Conservation (phyloP, 2,113 vertebrate genomes). For the Formicarius rufipectus region DNA sequence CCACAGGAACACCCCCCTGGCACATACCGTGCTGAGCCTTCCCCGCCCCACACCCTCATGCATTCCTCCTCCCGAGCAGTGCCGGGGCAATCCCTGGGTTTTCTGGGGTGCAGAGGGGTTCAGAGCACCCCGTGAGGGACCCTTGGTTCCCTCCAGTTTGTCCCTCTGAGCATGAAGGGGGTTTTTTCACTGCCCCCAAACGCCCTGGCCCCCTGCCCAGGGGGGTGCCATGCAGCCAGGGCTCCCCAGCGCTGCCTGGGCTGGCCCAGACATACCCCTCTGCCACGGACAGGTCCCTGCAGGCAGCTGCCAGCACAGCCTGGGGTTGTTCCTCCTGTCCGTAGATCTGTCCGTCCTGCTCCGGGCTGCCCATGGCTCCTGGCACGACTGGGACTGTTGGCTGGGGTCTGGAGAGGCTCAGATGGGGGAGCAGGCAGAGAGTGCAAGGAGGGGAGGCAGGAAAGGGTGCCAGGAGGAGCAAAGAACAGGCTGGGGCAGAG, state of each 20-base stretch:
- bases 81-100: not conserved
- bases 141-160: fast-evolving
- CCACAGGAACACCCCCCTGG: fast-evolving
- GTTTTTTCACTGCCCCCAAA: not conserved
- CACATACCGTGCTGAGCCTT: not conserved
- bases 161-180: fast-evolving
- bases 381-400: not conserved
- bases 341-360: not conserved
- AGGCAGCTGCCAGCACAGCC: not conserved
- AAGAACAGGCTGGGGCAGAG: not conserved
- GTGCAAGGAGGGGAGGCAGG: not conserved
- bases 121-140: not conserved
- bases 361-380: fast-evolving
- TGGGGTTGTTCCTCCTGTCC: not conserved
- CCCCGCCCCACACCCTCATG: fast-evolving
- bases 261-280: not conserved
- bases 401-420: not conserved
- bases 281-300: not conserved
- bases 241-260: not conserved
- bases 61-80: not conserved
- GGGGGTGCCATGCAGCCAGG: not conserved
- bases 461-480: not conserved
- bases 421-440: not conserved
- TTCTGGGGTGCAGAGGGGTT: not conserved
- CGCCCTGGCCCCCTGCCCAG: fast-evolving